These are phyloP conservation scores for Rugalucina vietnamica DNA, from an alignment of 2,888 invertebrate species.

Conservation along the genomic window DNA sequence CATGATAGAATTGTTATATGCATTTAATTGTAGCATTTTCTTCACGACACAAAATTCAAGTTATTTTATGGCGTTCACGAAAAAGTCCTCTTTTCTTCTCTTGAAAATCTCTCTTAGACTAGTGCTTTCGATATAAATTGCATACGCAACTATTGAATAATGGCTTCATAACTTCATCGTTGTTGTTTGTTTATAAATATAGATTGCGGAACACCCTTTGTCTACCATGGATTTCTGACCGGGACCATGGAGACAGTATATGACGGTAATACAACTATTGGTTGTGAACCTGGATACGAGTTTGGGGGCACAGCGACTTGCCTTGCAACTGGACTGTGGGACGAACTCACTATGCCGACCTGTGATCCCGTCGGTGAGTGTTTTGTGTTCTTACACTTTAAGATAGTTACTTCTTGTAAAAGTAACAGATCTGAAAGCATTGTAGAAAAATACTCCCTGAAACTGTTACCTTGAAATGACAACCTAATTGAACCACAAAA, in stretches of 20 bases:
- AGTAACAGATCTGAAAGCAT: no score
- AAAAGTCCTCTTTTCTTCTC: background rate
- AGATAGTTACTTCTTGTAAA: no score
- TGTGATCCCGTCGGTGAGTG: background rate
- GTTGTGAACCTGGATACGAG: background rate
- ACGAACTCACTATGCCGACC: background rate
- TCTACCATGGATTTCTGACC: background rate
- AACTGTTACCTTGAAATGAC: no score
- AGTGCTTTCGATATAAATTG: background rate
- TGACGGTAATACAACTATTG: background rate
- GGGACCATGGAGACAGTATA: background rate
- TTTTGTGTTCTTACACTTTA: no score
- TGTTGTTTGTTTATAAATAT: background rate
- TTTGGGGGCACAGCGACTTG: background rate
- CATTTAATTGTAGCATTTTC: background rate
- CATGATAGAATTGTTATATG: no score
- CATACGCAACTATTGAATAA: background rate
- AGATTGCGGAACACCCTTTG: background rate
- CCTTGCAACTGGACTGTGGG: background rate
- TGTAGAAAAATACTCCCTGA: no score
- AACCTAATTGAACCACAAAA: no score
- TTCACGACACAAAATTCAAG: background rate
- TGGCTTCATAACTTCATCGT: background rate
- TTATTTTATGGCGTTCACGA: background rate
- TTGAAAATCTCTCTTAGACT: background rate